Evolutionary conservation across 2,888 invertebrate species (phyloP), one percentile per base, ranked within the genome.

Genomic region (Xestia sexstrigata): DNA sequence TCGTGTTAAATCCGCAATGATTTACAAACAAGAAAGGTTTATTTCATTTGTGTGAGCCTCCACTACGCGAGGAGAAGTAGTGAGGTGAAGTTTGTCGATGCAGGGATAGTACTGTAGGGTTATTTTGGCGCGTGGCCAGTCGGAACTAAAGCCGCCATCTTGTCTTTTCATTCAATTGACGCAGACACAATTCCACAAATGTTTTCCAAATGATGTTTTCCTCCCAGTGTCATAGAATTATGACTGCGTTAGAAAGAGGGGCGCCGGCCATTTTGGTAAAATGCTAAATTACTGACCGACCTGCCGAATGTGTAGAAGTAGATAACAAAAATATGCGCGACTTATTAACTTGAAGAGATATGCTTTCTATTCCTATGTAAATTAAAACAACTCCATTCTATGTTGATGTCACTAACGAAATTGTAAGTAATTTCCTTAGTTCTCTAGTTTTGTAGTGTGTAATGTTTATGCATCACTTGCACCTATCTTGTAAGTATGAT

Each of bases 281-380:
- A n/a, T 35, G 7, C n/a, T n/a, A 5, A 30, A 60, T 60, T 30
- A n/a, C 17, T 23, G 9, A 39, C 15, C n/a, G 4, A 39, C 13
- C 1, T 58, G 13, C 39, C n/a, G 20, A 67, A 47, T 77, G 20
- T 62, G 26, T 62, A 39, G 9, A 30, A 42, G 39, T 26, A 30
- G 15, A 60, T 49, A 30, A 20, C n/a, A 62, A 77, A 52, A 63
- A 39, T 79, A 52, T 63, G 17, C 49, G n/a, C 17, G 49, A 35
- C 0, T 17, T 71, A 45, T 20, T 80, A 49, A 80, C 80, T 49
- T 66, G 30, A 17, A 23, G 42, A 60, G 58, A 71, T 71, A 58
- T 15, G 60, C 73, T 79, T 79, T 79, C 81, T 72, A 80, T 72
- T 72, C 42, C 17, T 45, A 63, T 47, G 79, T 15, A 47, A 70